A percentile compares a stretch with the other conserved stretches of the same genome.
These are phyloP conservation scores for Parotia lawesii DNA, from an alignment of 2,113 vertebrate species.

Conservation along the genomic window DNA sequence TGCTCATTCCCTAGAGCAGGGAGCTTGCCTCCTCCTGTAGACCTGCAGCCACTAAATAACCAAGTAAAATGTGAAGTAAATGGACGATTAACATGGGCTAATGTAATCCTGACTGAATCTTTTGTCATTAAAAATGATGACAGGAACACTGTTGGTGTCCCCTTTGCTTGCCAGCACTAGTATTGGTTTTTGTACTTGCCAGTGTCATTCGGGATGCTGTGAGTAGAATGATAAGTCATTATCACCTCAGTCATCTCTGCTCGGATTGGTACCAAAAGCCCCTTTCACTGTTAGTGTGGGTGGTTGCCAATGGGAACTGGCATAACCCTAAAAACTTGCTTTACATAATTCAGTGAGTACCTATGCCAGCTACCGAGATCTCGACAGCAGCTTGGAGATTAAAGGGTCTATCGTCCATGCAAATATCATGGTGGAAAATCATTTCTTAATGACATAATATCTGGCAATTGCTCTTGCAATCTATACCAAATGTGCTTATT, in stretches of 20 bases:
- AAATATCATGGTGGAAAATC: neutral
- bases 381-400: neutral
- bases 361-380: neutral
- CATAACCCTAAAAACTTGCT: neutral
- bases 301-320: neutral
- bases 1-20: neutral
- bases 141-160: fast-evolving
- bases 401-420: neutral
- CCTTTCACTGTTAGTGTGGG: neutral
- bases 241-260: neutral
- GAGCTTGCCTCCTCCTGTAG: neutral
- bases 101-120: neutral
- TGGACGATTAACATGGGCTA: neutral
- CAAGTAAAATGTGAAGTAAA: neutral
- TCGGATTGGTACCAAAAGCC: neutral
- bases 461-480: neutral
- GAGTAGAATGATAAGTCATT: neutral
- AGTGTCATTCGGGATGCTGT: neutral
- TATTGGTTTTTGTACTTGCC: neutral
- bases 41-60: neutral
- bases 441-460: neutral
- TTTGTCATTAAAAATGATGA: neutral
- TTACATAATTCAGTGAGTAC: neutral
- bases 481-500: neutral
- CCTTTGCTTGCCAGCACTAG: neutral